These are phyloP conservation scores for Lingula anatina DNA, from an alignment of 2,888 invertebrate species.

Conservation along the genomic window DNA sequence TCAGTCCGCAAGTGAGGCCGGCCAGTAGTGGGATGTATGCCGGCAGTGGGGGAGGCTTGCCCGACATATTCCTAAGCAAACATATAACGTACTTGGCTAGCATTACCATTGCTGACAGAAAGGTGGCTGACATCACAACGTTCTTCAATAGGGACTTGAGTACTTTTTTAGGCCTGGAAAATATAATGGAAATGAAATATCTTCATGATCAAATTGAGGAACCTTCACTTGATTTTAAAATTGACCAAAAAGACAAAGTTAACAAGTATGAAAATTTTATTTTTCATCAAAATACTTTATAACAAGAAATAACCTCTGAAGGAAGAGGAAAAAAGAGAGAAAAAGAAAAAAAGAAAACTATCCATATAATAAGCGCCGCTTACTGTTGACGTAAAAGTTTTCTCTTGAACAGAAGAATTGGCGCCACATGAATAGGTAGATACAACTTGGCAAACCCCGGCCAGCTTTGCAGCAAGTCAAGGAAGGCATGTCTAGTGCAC, in stretches of 20 bases:
- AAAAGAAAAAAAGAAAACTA: too few relatives aligned
- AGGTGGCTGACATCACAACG: slow-evolving; percentile 26
- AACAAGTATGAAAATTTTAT: too few relatives aligned
- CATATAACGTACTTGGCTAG: slow-evolving; percentile 31
- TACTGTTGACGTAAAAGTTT: slow-evolving; percentile 23
- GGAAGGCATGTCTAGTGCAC: slow-evolving; percentile 23
- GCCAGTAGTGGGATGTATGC: slow-evolving; percentile 23
- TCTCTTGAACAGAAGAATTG: slow-evolving; percentile 25
- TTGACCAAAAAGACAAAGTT: too few relatives aligned
- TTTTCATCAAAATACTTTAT: too few relatives aligned
- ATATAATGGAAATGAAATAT: too few relatives aligned
- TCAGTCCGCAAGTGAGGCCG: slow-evolving; percentile 21
- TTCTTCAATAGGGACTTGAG: slow-evolving; percentile 22
- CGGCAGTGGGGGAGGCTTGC: slow-evolving; percentile 25
- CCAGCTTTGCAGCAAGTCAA: slow-evolving; percentile 24
- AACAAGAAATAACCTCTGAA: too few relatives aligned
- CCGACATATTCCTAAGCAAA: slow-evolving; percentile 21
- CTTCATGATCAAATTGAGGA: too few relatives aligned
- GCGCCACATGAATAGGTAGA: slow-evolving; percentile 31
- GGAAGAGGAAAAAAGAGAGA: too few relatives aligned
- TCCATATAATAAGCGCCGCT: neutral
- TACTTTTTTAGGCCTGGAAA: slow-evolving; percentile 24
- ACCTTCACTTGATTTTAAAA: too few relatives aligned
- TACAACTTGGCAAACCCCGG: slow-evolving; percentile 32
- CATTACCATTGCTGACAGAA: slow-evolving; percentile 29